Evolutionary conservation across 2,888 invertebrate genomes (phyloP), one percentile per base, ranked within the genome.

Genomic region (Parasteatoda lunata): DNA sequence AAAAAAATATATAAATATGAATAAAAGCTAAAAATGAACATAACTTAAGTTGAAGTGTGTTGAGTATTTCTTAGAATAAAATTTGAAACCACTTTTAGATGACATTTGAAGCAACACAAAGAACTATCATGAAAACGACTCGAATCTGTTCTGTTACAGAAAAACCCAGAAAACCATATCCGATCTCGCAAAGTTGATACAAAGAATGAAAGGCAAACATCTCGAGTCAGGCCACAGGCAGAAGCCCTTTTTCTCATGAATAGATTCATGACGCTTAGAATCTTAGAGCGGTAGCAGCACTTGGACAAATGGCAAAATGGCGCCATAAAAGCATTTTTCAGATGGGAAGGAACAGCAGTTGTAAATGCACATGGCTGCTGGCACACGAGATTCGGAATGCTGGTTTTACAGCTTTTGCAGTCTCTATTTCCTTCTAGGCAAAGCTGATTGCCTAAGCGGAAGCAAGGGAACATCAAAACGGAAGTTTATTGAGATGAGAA

Each of bases 271-370:
- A 4, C 3, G 59, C 4, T 59, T n/a, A 59, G 59, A 9, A 9
- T n/a, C 59, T n/a, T 30, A n/a, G 59, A 59, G n/a, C 59, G 9
- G 59, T 9, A n/a, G n/a, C 59, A 9, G 59, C 59, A 59, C 59
- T 13, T n/a, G 11, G n/a, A n/a, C 11, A 59, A 59, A 59, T 59
- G 59, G 59, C 59, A 59, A 59, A 59, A 59, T 59, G 59, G 59
- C 59, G 59, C 59, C 59, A 59, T 59, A 59, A 59, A 59, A 59
- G 59, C 59, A 13, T n/a, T 59, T 59, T n/a, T n/a, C 59, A 9
- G n/a, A 59, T 59, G n/a, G 59, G 59, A 59, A 59, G 59, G 59
- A 59, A 59, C 59, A 59, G 59, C 59, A 59, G 59, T 59, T 59
- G 59, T 59, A 59, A 59, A 59, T 59, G 59, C 59, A 30, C 30